Evolutionary conservation across 2,113 vertebrate genomes (phyloP), one percentile per base, ranked within the genome.

Genomic region (Lathamus discolor): DNA sequence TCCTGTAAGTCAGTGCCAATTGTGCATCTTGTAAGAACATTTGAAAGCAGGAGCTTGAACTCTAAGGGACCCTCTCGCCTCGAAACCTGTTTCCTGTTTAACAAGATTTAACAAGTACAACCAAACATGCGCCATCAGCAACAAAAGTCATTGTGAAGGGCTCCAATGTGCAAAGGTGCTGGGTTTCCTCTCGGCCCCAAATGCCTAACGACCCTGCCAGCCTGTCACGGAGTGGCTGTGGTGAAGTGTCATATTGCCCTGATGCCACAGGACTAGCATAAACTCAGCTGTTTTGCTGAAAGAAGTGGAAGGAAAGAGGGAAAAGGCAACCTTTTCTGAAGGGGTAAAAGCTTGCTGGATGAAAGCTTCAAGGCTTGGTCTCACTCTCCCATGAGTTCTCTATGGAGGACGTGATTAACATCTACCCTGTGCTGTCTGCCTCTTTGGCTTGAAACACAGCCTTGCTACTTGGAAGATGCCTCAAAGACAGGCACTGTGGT

Each of bases 1-100:
- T 98, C 98, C 98, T 98, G 98, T 96, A 94, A 92, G 95, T 77
- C 24, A 0, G 89, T 98, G 97, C 97, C 98, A 98, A 98, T 93
- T 98, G 97, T 98, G 95, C 97, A 97, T 98, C 98, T 98, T 97
- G 98, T 97, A 98, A 98, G 97, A 97, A 97, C 95, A 96, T 98
- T 98, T 90, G 81, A 96, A 97, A 97, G 96, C 90, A 1, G 96
- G 92, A 97, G 96, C 92, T 96, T 98, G 98, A 98, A 98, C 98
- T 98, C 97, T 90, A 86, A 73, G 85, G 90, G 97, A 98, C 97
- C 98, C 97, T 93, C 70, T 97, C 59, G 95, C 97, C 97, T 98
- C 35, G 15, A 98, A 98, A 98, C 96, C 97, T 98, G 98, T 96
- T 98, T 98, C 98, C 98, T 98, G 97, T 98, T 98, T 98, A 96